Evolutionary conservation across 2,888 invertebrate species (phyloP).

Genomic region (Hydriomena furcata): DNA sequence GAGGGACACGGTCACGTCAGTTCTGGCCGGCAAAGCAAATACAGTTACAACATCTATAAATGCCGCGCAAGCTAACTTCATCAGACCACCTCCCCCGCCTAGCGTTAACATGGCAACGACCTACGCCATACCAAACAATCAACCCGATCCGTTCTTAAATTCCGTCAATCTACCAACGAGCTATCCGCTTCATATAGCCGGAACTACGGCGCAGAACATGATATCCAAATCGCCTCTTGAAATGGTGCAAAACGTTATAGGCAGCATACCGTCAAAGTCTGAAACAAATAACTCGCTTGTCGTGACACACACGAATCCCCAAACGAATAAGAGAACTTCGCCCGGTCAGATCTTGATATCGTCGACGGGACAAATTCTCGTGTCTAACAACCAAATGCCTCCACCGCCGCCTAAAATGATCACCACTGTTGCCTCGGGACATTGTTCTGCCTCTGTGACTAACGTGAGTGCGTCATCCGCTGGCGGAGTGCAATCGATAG

Average conservation of each 20-base stretch:
- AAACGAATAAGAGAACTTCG: constrained; percentile 56
- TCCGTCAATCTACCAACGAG: constrained; percentile 75
- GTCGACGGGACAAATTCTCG: constrained; percentile 89
- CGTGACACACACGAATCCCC: constrained; percentile 45
- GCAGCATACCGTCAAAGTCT: constrained; percentile 83
- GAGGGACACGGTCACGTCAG: constrained; percentile 92
- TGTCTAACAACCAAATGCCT: constrained; percentile 86
- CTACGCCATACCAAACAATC: constrained; percentile 76
- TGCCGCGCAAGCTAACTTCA: constrained; percentile 79
- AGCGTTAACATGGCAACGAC: constrained; percentile 71
- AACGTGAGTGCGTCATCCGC: constrained; percentile 86
- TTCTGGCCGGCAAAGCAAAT: constrained; percentile 89
- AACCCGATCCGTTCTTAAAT: constrained; percentile 75
- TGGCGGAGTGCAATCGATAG: constrained; percentile 85
- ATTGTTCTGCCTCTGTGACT: constrained; percentile 85
- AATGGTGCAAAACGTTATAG: constrained; percentile 91
- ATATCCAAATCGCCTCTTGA: constrained; percentile 86
- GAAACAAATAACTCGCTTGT: constrained; percentile 73
- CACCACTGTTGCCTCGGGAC: constrained; percentile 84
- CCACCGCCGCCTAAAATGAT: constrained; percentile 85
- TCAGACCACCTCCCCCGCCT: constrained; percentile 69
- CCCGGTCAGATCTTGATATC: constrained; percentile 90
- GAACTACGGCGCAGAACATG: constrained; percentile 78
- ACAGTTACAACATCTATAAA: constrained; percentile 91
- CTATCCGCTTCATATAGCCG: constrained; percentile 74